These are phyloP conservation scores for Mormoops blainvillei DNA, from an alignment of 2,113 vertebrate genomes.

Conservation along the genomic window DNA sequence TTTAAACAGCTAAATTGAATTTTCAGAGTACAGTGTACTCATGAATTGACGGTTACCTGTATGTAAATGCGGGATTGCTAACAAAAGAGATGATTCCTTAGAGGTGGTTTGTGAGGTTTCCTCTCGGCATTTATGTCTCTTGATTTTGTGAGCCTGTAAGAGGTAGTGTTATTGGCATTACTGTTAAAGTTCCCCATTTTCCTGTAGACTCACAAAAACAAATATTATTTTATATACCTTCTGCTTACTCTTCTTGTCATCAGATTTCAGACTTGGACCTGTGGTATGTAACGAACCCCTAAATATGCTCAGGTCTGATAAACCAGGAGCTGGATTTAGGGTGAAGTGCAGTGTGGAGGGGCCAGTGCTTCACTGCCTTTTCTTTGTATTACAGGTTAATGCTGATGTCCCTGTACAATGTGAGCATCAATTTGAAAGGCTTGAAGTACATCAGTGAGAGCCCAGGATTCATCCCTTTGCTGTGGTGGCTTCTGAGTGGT, in stretches of 20 bases:
- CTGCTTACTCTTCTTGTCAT: too few species aligned
- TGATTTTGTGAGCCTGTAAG: not conserved
- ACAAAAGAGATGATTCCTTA: not conserved
- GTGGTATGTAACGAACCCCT: not conserved
- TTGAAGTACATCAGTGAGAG: conserved; percentile 89
- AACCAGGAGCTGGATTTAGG: not conserved
- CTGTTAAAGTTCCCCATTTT: not conserved
- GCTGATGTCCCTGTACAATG: conserved; percentile 94
- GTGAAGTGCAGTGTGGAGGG: too few species aligned
- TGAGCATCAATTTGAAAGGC: conserved; percentile 92
- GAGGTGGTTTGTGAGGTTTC: not conserved
- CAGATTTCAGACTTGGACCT: not conserved
- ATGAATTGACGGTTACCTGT: not conserved
- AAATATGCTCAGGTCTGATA: not conserved
- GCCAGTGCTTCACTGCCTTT: not conserved
- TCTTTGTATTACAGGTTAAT: conserved; percentile 83
- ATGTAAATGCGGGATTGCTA: not conserved
- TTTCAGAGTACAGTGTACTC: not conserved
- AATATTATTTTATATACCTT: not conserved
- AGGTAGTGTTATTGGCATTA: not conserved
- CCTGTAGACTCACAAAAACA: not conserved
- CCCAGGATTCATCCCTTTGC: conserved; percentile 84
- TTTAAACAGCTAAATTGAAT: not conserved
- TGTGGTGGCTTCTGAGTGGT: conserved; percentile 91
- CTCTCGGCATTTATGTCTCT: not conserved